Conservation (phyloP, 1,140 invertebrate genomes). For the Heliothis subflexa region DNA sequence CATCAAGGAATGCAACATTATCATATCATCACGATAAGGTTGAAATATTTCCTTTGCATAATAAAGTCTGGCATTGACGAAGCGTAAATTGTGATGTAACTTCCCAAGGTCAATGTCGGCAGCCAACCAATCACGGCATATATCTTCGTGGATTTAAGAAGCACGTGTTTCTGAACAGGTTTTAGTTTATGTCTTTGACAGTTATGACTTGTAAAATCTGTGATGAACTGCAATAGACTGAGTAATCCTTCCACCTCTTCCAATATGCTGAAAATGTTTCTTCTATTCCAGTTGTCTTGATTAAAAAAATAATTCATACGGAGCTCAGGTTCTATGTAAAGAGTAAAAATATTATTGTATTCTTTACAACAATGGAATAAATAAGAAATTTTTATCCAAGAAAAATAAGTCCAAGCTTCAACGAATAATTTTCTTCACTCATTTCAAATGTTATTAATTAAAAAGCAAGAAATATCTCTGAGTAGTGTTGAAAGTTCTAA, state of each 20-base stretch:
- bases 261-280: no score
- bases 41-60: constrained; percentile 12
- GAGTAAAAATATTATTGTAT: no score
- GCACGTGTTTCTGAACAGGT: constrained; percentile 6
- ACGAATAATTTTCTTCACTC: no score
- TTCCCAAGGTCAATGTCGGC: constrained; percentile 21
- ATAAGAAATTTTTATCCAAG: not conserved
- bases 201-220: not conserved
- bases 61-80: not conserved
- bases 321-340: no score
- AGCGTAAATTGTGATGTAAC: constrained; percentile 10
- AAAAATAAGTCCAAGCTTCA: not conserved
- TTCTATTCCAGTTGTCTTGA: no score
- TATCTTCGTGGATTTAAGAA: constrained; percentile 1
- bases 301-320: no score
- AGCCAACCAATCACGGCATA: not conserved
- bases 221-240: not conserved
- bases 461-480: no score
- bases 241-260: no score
- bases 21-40: not conserved
- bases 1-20: not conserved
- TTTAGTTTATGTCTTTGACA: not conserved
- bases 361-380: no score
- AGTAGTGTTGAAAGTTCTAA: no score
- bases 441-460: no score